These are phyloP conservation scores for Microtus oregoni DNA, from an alignment of 2,113 vertebrate genomes.

Conservation along the genomic window DNA sequence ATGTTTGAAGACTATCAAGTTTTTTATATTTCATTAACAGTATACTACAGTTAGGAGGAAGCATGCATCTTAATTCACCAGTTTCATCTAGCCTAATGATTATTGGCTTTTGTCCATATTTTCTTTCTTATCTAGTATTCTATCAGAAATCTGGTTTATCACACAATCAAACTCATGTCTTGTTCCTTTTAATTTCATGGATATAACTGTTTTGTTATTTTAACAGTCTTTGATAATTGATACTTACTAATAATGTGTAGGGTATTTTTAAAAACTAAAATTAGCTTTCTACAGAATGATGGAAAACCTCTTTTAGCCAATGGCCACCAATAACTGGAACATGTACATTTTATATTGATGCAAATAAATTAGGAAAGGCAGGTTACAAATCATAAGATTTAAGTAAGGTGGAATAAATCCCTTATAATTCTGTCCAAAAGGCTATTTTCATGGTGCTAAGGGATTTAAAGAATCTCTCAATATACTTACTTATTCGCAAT, in stretches of 20 bases:
- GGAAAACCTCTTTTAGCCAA: too few species aligned
- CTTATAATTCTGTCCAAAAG: too few species aligned
- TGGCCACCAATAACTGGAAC: too few species aligned
- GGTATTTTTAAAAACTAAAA: neutral
- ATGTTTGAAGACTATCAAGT: conserved; percentile 9
- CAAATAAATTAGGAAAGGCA: too few species aligned
- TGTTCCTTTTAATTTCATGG: neutral
- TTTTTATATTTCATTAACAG: neutral
- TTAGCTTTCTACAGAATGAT: neutral
- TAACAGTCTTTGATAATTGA: neutral
- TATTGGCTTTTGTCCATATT: neutral
- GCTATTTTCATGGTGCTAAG: too few species aligned
- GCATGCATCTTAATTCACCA: neutral
- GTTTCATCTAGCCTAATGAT: neutral
- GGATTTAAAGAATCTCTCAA: too few species aligned
- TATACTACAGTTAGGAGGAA: neutral
- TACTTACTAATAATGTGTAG: neutral
- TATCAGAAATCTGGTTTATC: neutral
- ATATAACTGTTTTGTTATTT: neutral
- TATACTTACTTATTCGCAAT: too few species aligned
- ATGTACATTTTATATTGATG: too few species aligned
- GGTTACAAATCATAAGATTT: too few species aligned
- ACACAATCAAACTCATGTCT: neutral
- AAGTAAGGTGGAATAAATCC: too few species aligned
- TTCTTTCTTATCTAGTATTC: neutral